These are phyloP conservation scores for Lucifuga dentata DNA, from an alignment of 2,113 vertebrate genomes.

Conservation along the genomic window DNA sequence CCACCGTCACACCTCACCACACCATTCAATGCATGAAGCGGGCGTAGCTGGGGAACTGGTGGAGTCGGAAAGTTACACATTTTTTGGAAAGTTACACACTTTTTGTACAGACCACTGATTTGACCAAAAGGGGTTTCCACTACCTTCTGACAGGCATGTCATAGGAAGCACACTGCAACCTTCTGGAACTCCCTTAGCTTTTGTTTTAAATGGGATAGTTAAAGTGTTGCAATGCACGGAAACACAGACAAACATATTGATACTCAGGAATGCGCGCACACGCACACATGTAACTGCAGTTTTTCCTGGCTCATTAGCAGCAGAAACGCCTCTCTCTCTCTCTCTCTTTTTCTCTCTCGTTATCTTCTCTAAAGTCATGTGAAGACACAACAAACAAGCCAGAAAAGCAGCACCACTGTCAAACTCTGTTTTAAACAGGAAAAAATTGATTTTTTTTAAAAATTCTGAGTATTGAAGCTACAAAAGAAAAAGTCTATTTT, in stretches of 20 bases:
- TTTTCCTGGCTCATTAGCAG: slow-evolving; percentile 29
- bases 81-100: too few species aligned
- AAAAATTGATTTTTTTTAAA: background rate
- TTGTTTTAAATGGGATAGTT: slow-evolving; percentile 32
- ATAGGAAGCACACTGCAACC: too few species aligned
- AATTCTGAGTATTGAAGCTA: background rate
- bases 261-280: background rate
- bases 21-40: too few species aligned
- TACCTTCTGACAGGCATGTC: too few species aligned
- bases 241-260: background rate
- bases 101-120: too few species aligned
- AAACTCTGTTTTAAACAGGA: background rate
- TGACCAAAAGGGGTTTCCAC: too few species aligned
- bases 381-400: slow-evolving; percentile 4
- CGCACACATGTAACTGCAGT: background rate
- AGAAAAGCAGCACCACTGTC: background rate
- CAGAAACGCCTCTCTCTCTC: background rate
- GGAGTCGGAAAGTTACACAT: too few species aligned
- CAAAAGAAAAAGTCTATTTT: background rate
- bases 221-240: slow-evolving; percentile 2
- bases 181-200: slow-evolving; percentile 14
- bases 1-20: too few species aligned
- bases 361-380: slow-evolving; percentile 23
- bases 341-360: background rate
- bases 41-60: too few species aligned